A percentile compares a stretch with the other conserved stretches of the same genome.
Conservation (phyloP, 2,797 vertebrate genomes). For the Peromyscus attwateri region DNA sequence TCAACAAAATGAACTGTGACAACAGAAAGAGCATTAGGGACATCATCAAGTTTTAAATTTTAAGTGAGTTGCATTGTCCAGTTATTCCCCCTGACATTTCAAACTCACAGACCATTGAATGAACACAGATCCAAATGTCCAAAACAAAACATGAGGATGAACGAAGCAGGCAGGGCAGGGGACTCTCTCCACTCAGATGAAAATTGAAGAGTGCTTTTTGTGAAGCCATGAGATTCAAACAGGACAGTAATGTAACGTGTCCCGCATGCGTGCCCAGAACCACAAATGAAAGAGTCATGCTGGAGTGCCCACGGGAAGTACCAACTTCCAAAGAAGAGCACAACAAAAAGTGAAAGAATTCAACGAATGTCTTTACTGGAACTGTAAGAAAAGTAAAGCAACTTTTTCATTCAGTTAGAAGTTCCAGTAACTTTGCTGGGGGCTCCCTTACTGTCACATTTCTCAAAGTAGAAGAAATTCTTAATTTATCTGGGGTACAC, state of each 20-base stretch:
- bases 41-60: slow-evolving; percentile 66
- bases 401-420: neutral
- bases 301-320: too few species aligned
- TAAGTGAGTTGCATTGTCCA: slow-evolving; percentile 43
- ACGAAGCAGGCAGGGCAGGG: neutral
- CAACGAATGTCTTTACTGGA: neutral
- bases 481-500: neutral
- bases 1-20: slow-evolving; percentile 23
- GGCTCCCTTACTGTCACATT: neutral
- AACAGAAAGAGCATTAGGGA: slow-evolving; percentile 41
- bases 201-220: neutral
- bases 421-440: neutral
- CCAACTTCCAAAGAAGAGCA: neutral
- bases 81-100: slow-evolving; percentile 52
- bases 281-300: neutral
- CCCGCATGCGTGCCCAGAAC: neutral
- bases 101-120: slow-evolving; percentile 62
- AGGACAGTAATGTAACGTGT: neutral
- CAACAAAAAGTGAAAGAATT: neutral
- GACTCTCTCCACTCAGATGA: slow-evolving; percentile 29
- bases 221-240: slow-evolving; percentile 9
- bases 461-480: neutral
- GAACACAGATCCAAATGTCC: slow-evolving; percentile 55
- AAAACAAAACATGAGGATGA: slow-evolving; percentile 39
- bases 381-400: neutral